Evolutionary conservation across 2,113 vertebrate genomes (phyloP), one percentile per base, ranked within the genome.

Genomic region (Sylvilagus bachmani): DNA sequence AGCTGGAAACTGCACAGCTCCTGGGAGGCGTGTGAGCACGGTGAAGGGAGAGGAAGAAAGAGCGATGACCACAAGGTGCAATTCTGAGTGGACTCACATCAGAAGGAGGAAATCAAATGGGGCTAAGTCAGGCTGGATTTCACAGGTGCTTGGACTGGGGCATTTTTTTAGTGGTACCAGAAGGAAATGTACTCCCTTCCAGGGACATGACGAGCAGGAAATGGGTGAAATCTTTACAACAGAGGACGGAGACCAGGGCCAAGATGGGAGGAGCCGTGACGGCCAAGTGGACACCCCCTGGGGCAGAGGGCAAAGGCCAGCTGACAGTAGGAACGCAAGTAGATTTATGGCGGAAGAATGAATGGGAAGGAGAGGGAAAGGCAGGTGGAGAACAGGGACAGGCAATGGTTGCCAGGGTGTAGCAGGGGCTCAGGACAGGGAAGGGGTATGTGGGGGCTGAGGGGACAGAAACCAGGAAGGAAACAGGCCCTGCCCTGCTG

Each of bases 401-500:
- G 10, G 25, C 29, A 1, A 1, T 9, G 38, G 74, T 13, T 75
- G 75, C 33, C 31, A n/a, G 55, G 51, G 21, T 0, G 17, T 10
- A 27, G 36, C 38, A 24, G 11, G 55, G 36, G 5, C n/a, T 44
- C 21, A 9, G 51, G 55, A 31, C 70, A 70, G 17, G 6, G 31
- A 29, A 16, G 24, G 51, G 31, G 4, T 13, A 7, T 3, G 36
- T 13, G 25, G 33, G 44, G 44, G 44, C 44, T 44, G 44, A 44
- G 21, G 6, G 13, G 10, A 4, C 31, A 36, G 86, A 49, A 66
- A 13, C 55, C 78, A n/a, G 44, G 5, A 95, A 64, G 49, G 29
- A n/a, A 61, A 31, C 36, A 53, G 53, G 3, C 79, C 86, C 95
- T 96, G 75, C 88, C 92, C 81, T 25, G 61, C 86, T 27, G 86